phyloP scores from a whole-genome alignment of 2,888 invertebrate species.

The Octodonta nipae region DNA sequence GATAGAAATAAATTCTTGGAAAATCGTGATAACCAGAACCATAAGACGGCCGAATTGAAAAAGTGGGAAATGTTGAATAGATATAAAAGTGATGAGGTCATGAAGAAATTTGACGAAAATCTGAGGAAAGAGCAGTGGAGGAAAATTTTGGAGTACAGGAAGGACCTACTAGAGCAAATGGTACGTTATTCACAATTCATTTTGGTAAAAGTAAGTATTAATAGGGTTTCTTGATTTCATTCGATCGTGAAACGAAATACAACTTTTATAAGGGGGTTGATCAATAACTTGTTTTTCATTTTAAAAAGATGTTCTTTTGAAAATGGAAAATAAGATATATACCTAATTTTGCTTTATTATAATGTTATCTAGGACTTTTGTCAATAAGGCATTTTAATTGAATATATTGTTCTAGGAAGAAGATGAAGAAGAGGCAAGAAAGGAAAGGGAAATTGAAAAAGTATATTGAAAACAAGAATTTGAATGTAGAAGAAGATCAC shows the following conservation, averaged over 20 bases:
- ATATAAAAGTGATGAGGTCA: conserved; percentile 41
- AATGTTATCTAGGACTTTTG: neutral
- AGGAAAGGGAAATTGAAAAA: conserved; percentile 29
- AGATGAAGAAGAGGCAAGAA: conserved; percentile 13
- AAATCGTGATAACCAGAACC: conserved; percentile 27
- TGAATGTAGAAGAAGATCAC: conserved; percentile 39
- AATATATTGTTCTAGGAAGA: conserved; percentile 17
- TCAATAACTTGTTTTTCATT: neutral
- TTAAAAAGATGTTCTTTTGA: neutral
- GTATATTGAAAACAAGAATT: conserved; percentile 30
- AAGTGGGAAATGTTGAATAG: conserved; percentile 47
- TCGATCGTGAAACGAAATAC: neutral
- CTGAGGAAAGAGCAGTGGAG: conserved; percentile 32
- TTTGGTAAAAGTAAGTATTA: no score
- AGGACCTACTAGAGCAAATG: conserved; percentile 38
- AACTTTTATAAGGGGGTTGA: no score
- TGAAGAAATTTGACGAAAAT: conserved; percentile 36
- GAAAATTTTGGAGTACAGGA: conserved; percentile 36
- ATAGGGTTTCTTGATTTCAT: no score
- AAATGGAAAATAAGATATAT: neutral
- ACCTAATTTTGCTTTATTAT: neutral
- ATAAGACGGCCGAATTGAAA: conserved; percentile 34
- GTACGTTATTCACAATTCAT: no score
- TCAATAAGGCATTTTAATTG: neutral
- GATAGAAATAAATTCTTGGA: conserved; percentile 27